Base-by-base conservation (phyloP, 2,113 vertebrate genomes). In the Sinocyclocheilus grahami region DNA sequence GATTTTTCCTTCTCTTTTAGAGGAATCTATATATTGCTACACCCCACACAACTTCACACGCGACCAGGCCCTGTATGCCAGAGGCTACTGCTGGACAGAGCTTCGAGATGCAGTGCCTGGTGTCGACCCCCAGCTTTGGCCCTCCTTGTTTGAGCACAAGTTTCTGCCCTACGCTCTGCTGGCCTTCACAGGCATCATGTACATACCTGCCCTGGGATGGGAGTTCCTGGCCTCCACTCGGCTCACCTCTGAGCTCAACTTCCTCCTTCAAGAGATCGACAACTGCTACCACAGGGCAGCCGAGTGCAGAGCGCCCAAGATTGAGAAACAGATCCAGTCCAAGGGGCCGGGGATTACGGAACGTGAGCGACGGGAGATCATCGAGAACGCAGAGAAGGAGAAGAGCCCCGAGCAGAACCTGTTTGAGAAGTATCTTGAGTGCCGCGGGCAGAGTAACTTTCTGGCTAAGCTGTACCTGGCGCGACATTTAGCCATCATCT, bases 31-130 rank as follows among this genome's bases (percentile, higher is more conserved):
- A 93, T 99, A 99, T 95, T 99, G 98, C 95, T 99, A 99, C 86
- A 99, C 98, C 89, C 97, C 98, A 22, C 97, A 98, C 96, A 99
- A 99, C 96, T 99, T 99, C 95, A 99, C 98, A 90, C 96, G 98
- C 86, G 98, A 99, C 94, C 98, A 99, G 95, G 98, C 98, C 72
- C 95, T 99, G 92, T 99, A 99, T 85, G 98, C 98, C 86, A 95
- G 98, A 90, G 98, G 98, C 95, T 99, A 98, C 96, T 99, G 98
- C 95, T 99, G 98, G 98, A 99, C 98, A 89, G 98, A 99, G 95
- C 97, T 99, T 92, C 97, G 96, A 89, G 98, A 99, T 79, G 97
- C 98, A 72, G 85, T 96, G 85, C 96, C 97, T 86, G 97, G 97
- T 27, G 95, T 97, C 90, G 97, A 99, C 88, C 92, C 95, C 88